Evolutionary conservation across 2,113 vertebrate species (phyloP).

Genomic region (Globicephala melas): DNA sequence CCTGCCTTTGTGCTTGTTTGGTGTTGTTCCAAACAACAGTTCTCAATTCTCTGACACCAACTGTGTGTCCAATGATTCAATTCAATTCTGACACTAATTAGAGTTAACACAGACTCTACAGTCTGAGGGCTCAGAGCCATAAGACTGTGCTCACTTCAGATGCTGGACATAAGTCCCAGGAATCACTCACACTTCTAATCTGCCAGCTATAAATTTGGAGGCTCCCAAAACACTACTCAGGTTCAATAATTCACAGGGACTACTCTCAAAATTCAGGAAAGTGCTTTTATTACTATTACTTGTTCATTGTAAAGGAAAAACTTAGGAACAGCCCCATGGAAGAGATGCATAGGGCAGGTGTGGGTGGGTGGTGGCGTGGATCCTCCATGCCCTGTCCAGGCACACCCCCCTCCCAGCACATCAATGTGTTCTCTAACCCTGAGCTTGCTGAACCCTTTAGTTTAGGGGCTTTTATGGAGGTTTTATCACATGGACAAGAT

Average conservation of each 20-base stretch:
- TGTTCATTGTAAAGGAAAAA: not conserved
- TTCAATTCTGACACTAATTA: not conserved
- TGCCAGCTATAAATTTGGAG: not conserved
- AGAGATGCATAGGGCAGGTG: fast-evolving
- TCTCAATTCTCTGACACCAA: not conserved
- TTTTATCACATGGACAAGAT: not conserved
- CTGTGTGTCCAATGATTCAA: fast-evolving
- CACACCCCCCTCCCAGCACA: no score
- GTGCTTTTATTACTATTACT: not conserved
- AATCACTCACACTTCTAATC: not conserved
- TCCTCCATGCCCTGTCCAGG: fast-evolving
- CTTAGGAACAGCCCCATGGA: not conserved
- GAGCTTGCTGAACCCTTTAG: not conserved
- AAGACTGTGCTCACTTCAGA: no score
- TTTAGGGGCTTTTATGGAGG: not conserved
- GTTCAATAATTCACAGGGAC: not conserved
- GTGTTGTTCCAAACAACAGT: not conserved
- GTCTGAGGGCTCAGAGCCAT: not conserved
- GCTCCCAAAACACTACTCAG: fast-evolving
- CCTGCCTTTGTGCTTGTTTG: not conserved
- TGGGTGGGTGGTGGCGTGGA: fast-evolving
- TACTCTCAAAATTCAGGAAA: not conserved
- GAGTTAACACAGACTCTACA: not conserved
- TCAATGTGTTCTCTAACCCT: fast-evolving
- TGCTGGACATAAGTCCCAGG: not conserved